Base-by-base conservation (phyloP, 1,140 invertebrate genomes). In the Phenacoccus solenopsis region DNA sequence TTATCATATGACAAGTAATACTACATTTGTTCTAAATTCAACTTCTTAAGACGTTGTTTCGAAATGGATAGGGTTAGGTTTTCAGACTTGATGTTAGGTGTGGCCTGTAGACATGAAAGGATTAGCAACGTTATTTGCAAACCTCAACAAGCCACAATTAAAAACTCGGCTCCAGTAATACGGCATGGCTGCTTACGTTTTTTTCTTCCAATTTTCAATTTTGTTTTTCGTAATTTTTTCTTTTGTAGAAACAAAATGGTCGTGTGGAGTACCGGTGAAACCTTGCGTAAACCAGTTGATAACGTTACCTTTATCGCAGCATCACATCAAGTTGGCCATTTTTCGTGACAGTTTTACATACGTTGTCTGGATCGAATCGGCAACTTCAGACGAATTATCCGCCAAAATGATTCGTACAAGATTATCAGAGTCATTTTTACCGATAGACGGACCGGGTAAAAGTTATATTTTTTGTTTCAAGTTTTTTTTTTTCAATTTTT, bases 321-420 rank as follows among this genome's bases (percentile, higher is more conserved):
- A 74, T 67, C 74, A 75, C 57, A 56, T 76, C 35, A 74, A 72
- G 69, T 69, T 74, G 22, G 68, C 72, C 10, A 72, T 76, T 22
- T 70, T 22, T 38, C 73, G 73, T 56, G 71, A 70, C 27, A 74
- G 70, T 16, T 75, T 73, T 49, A 75, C 74, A n/a, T 73, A 72
- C n/a, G 70, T 75, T 69, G 32, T 76, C 1, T 69, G 70, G 10
- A 67, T 76, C 3, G 70, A 72, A 30, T 73, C 74, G 28, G 74
- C 74, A n/a, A 73, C 73, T 30, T 73, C 74, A 7, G 73, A 70
- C n/a, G 72, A 76, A 67, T 72, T 76, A 28, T 73, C 75, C 28
- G 74, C 73, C 21, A 69, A 72, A 64, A 72, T 75, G 59, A 73
- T 76, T 24, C 25, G 76, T 1, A 57, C 69, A 10, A 71, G 75